A percentile compares a stretch with the other conserved stretches of the same genome.
Evolutionary conservation across 1,140 invertebrate species (phyloP).

Genomic region (Lamellibrachia luymesi): DNA sequence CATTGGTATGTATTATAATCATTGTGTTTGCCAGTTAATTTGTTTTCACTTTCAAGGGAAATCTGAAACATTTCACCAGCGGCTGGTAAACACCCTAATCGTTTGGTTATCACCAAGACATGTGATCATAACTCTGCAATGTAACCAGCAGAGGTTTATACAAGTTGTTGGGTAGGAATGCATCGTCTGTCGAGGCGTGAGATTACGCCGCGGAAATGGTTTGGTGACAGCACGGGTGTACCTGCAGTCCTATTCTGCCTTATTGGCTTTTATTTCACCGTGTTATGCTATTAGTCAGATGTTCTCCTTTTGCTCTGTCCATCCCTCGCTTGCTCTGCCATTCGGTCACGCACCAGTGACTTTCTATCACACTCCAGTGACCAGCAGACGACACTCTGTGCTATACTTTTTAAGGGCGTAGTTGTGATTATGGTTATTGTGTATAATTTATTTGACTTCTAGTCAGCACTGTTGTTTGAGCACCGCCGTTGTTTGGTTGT

Average conservation of each 20-base stretch:
- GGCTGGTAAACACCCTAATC: neutral
- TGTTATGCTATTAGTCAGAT: neutral
- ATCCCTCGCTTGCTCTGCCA: neutral
- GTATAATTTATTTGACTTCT: neutral
- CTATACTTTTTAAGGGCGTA: neutral
- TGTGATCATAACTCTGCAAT: neutral
- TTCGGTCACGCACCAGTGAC: neutral
- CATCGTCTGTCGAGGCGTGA: neutral
- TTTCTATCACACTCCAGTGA: neutral
- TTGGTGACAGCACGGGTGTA: neutral
- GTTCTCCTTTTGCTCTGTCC: neutral
- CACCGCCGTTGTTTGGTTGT: neutral
- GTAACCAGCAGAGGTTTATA: neutral
- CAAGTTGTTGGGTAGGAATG: neutral
- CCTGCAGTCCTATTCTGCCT: neutral
- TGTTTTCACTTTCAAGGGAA: neutral
- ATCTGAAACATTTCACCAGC: neutral
- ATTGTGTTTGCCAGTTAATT: neutral
- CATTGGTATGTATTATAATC: conserved; percentile 1
- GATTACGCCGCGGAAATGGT: neutral
- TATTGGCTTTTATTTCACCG: neutral
- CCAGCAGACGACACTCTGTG: neutral
- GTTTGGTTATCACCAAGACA: neutral
- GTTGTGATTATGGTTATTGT: conserved; percentile 5
- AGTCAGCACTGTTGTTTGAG: conserved; percentile 4